A percentile compares a stretch with the other conserved stretches of the same genome.
Evolutionary conservation across 2,888 invertebrate species (phyloP).

Genomic region (Glaucopsyche alexis): DNA sequence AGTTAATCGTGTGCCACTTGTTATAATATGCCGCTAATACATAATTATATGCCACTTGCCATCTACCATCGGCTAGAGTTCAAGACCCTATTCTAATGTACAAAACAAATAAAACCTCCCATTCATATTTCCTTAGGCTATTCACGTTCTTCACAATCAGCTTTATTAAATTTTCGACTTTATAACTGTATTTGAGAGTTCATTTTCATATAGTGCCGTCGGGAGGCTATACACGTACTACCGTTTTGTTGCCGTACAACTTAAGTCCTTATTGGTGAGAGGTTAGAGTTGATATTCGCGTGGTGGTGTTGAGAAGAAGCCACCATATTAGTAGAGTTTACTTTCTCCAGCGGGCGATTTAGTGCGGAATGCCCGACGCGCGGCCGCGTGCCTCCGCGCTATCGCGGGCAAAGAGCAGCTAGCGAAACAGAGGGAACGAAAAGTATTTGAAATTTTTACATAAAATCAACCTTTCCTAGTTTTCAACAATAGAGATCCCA

Average conservation of each 20-base stretch:
- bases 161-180: slow-evolving; percentile 31
- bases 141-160: slow-evolving; percentile 40
- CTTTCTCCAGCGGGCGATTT: slow-evolving; percentile 71
- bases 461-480: too few relatives aligned
- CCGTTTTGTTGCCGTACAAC: slow-evolving; percentile 34
- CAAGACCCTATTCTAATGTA: slow-evolving; percentile 29
- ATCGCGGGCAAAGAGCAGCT: slow-evolving; percentile 40
- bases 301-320: slow-evolving; percentile 35
- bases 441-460: not conserved
- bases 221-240: slow-evolving; percentile 36
- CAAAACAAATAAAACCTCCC: slow-evolving; percentile 31
- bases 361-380: slow-evolving; percentile 70
- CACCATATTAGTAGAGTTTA: slow-evolving; percentile 58
- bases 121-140: slow-evolving; percentile 32
- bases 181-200: not conserved
- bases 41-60: slow-evolving; percentile 17
- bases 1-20: not conserved
- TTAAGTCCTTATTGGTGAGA: slow-evolving; percentile 25
- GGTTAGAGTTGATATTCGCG: slow-evolving; percentile 32
- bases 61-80: slow-evolving; percentile 10
- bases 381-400: slow-evolving; percentile 59
- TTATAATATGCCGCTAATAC: not conserved
- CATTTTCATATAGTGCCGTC: slow-evolving; percentile 25
- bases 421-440: not conserved
- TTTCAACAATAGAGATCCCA: too few relatives aligned